Evolutionary conservation across 2,797 vertebrate species (phyloP).

Genomic region (Poecilia velifera): DNA sequence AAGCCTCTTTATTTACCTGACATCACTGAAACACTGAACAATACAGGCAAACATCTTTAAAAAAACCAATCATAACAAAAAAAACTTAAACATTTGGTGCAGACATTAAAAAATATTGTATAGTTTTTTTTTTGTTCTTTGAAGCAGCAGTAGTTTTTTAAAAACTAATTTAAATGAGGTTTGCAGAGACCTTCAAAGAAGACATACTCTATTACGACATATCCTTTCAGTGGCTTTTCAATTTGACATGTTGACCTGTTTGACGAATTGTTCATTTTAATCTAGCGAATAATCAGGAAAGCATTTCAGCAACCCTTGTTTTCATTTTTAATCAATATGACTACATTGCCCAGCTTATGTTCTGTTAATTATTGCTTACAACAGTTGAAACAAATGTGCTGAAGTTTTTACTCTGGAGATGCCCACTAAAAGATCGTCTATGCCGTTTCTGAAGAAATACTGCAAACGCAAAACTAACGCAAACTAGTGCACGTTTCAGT

Average conservation of each 20-base stretch:
- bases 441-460: background rate
- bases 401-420: background rate
- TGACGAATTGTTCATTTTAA: background rate
- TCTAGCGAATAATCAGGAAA: background rate
- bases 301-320: background rate
- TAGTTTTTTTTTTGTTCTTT: background rate
- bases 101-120: background rate
- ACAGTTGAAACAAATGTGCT: background rate
- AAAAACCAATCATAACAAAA: background rate
- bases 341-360: background rate
- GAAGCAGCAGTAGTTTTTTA: slow-evolving; percentile 19
- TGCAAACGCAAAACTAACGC: background rate
- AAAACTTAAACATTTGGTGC: background rate
- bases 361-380: background rate
- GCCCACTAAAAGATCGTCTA: background rate
- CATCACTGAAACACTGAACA: background rate
- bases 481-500: background rate
- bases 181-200: background rate
- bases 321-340: background rate
- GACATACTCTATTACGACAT: background rate
- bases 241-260: background rate
- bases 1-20: background rate
- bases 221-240: background rate
- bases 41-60: background rate
- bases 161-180: background rate